Percentiles rank a stretch among this genome's conserved stretches.
Conservation (phyloP, 2,113 vertebrate species). For the Nettapus auritus region DNA sequence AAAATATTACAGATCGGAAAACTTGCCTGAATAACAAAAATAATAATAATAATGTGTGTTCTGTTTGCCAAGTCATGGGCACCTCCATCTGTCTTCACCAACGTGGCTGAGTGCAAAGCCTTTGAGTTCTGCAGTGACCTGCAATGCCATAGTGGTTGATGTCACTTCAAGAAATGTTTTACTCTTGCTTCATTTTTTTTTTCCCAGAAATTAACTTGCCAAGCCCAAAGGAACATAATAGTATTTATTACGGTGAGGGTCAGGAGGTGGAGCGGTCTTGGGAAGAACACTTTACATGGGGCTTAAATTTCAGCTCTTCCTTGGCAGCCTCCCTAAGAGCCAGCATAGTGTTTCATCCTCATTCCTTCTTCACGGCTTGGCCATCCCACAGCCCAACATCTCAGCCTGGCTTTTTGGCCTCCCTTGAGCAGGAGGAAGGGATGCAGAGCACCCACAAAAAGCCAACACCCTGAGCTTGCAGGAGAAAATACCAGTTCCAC, state of each 20-base stretch:
- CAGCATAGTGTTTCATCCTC: background rate
- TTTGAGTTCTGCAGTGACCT: background rate
- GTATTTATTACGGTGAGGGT: background rate
- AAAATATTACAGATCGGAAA: background rate
- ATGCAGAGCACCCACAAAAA: background rate
- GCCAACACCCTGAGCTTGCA: no score
- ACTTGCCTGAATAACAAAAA: background rate
- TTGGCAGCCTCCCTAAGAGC: background rate
- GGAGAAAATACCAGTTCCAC: background rate
- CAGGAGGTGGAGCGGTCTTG: fast-evolving
- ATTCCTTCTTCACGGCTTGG: background rate
- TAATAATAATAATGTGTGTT: background rate
- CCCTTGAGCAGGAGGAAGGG: background rate
- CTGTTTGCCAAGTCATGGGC: background rate
- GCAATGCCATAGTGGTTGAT: background rate
- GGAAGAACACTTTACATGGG: background rate
- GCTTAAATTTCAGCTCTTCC: background rate
- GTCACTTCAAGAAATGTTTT: background rate
- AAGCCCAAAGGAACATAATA: background rate
- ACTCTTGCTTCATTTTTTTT: background rate
- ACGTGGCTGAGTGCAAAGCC: background rate
- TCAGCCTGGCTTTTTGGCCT: background rate
- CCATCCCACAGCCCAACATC: background rate
- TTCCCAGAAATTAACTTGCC: background rate
- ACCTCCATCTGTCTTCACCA: background rate